phyloP scores from a whole-genome alignment of 1,140 invertebrate species.

The Sitodiplosis mosellana region DNA sequence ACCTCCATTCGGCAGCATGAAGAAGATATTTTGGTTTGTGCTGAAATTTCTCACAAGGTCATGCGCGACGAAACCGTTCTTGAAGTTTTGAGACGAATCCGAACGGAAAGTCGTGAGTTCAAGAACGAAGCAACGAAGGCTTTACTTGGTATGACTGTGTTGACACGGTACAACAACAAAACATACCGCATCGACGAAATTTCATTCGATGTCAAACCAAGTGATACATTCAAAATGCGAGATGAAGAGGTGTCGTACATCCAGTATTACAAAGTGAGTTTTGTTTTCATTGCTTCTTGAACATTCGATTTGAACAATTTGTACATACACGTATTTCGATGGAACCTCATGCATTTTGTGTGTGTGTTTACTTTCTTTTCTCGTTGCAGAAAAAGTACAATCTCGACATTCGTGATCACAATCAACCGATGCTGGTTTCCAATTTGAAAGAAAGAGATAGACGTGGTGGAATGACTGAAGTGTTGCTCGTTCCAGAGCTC shows the following conservation, averaged over 20 bases:
- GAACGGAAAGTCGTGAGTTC: no score
- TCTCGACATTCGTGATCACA: slow-evolving; percentile 30
- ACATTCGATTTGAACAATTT: no score
- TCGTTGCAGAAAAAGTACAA: slow-evolving; percentile 35
- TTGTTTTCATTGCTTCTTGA: no score
- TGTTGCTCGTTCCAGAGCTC: slow-evolving; percentile 54
- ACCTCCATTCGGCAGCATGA: slow-evolving; percentile 70
- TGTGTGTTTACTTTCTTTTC: slow-evolving; percentile 1
- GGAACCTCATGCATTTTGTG: no score
- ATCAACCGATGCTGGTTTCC: slow-evolving; percentile 45
- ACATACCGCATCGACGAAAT: slow-evolving; percentile 83
- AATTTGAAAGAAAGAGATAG: slow-evolving; percentile 38
- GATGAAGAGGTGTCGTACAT: slow-evolving; percentile 41
- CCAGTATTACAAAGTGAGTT: slow-evolving; percentile 56
- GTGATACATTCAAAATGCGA: slow-evolving; percentile 37
- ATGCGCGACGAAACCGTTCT: slow-evolving; percentile 33
- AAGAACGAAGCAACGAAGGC: no score
- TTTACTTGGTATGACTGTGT: slow-evolving; percentile 39
- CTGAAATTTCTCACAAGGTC: slow-evolving; percentile 58
- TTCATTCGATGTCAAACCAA: slow-evolving; percentile 38
- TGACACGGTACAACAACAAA: slow-evolving; percentile 84
- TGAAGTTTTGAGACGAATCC: no score
- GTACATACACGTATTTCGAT: no score
- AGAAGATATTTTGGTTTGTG: slow-evolving; percentile 45
- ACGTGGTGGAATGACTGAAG: slow-evolving; percentile 35